phyloP scores from a whole-genome alignment of 1,140 invertebrate species.

The Camponotus pennsylvanicus region DNA sequence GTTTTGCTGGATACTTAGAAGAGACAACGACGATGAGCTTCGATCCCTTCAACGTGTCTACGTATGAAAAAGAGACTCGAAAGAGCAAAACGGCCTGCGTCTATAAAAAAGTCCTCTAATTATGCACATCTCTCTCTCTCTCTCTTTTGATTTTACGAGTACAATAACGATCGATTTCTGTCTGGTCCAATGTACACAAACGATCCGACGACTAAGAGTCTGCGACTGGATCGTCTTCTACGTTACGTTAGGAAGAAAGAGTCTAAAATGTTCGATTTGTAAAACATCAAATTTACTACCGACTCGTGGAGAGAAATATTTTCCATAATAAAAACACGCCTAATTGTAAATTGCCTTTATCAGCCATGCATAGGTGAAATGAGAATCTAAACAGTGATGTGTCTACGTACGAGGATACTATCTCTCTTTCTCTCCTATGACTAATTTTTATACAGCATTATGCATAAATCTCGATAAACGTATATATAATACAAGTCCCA shows the following conservation, averaged over 20 bases:
- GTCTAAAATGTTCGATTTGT: slow-evolving; percentile 47
- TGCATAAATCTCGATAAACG: slow-evolving; percentile 68
- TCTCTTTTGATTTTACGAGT: slow-evolving; percentile 31
- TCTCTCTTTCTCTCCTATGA: slow-evolving; percentile 32
- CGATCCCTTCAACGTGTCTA: slow-evolving; percentile 10
- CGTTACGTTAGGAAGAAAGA: slow-evolving; percentile 4
- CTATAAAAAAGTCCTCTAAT: slow-evolving; percentile 45
- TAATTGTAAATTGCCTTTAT: slow-evolving; percentile 20
- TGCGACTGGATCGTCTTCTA: slow-evolving; percentile 24
- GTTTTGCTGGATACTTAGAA: slow-evolving; percentile 30
- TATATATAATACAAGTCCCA: slow-evolving; percentile 68
- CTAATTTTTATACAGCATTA: slow-evolving; percentile 69
- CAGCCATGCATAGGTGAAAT: slow-evolving; percentile 63
- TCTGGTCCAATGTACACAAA: slow-evolving; percentile 22
- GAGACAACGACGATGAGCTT: background rate
- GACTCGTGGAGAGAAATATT: slow-evolving; percentile 38
- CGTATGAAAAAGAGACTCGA: slow-evolving; percentile 21
- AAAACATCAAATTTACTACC: slow-evolving; percentile 60
- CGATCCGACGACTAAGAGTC: slow-evolving; percentile 11
- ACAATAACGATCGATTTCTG: slow-evolving; percentile 28
- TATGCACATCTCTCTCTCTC: background rate
- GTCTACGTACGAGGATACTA: slow-evolving; percentile 43
- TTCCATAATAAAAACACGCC: slow-evolving; percentile 48
- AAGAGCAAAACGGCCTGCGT: slow-evolving; percentile 22
- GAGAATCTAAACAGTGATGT: slow-evolving; percentile 70